Evolutionary conservation across 1,140 invertebrate genomes (phyloP).

Genomic region (Ectropis grisescens): DNA sequence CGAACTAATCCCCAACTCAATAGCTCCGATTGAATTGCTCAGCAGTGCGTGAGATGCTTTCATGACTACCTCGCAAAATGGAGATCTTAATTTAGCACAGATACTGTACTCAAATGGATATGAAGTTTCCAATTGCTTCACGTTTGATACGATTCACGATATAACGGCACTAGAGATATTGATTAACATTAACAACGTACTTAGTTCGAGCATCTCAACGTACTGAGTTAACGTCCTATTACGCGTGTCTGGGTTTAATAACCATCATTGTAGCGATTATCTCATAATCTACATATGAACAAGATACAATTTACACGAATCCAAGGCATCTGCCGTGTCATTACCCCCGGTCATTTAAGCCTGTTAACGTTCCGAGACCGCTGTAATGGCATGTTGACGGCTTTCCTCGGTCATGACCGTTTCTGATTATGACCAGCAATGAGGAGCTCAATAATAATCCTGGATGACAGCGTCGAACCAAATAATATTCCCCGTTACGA

Average conservation of each 20-base stretch:
- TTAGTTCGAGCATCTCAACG: no score
- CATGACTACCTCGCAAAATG: constrained; percentile 4
- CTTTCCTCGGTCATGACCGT: constrained; percentile 39
- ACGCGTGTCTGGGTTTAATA: no score
- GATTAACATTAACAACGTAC: no score
- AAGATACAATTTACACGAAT: constrained; percentile 47
- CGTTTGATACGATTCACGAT: no score
- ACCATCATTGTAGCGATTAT: no score
- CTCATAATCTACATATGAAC: constrained; percentile 16
- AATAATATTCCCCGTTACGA: no score
- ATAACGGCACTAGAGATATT: no score
- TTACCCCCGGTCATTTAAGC: constrained; percentile 53
- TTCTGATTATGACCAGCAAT: constrained; percentile 21
- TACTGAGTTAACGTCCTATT: no score
- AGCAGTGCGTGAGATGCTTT: constrained; percentile 2
- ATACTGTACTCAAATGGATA: background rate
- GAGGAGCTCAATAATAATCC: no score
- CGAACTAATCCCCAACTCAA: constrained; percentile 2
- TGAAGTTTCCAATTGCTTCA: background rate
- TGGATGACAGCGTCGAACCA: no score
- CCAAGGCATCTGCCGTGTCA: constrained; percentile 53
- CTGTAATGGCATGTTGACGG: constrained; percentile 37
- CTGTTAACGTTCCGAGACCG: constrained; percentile 45
- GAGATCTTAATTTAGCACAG: constrained; percentile 4
- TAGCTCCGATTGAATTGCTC: constrained; percentile 1